A percentile compares a stretch with the other conserved stretches of the same genome.
Evolutionary conservation across 2,797 vertebrate species (phyloP).

Genomic region (Phoxinus dragarum): DNA sequence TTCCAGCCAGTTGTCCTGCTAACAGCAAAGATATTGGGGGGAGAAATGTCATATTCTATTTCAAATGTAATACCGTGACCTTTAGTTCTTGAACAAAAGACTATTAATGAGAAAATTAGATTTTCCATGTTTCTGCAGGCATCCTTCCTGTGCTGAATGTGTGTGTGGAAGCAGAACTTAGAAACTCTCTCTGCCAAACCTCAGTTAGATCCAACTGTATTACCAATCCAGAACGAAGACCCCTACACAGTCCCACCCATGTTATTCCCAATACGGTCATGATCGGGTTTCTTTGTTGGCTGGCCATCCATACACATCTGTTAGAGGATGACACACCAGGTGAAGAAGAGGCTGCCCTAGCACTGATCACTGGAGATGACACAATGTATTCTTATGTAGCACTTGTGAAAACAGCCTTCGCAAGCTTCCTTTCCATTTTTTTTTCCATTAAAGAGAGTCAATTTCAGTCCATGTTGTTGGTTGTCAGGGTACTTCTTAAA

Average conservation of each 20-base stretch:
- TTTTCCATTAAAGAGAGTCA: neutral
- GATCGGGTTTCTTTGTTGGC: conserved; percentile 57
- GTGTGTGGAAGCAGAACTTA: conserved; percentile 23
- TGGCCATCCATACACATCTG: conserved; percentile 56
- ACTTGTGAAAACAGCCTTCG: neutral
- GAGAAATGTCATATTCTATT: neutral
- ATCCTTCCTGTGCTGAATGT: conserved; percentile 21
- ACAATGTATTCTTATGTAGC: neutral
- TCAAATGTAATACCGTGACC: conserved; percentile 31
- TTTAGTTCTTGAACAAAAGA: conserved; percentile 27
- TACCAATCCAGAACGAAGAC: conserved; percentile 35
- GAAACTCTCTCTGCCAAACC: conserved; percentile 21
- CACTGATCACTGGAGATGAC: neutral
- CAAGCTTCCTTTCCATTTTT: neutral
- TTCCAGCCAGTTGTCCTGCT: neutral
- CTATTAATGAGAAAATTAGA: neutral
- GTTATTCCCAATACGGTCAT: conserved; percentile 28
- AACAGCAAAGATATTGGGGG: neutral
- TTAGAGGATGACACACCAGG: conserved; percentile 47
- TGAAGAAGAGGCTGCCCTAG: conserved; percentile 33
- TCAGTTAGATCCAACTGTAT: conserved; percentile 29
- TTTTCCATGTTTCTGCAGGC: conserved; percentile 48
- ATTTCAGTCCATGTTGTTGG: conserved; percentile 1
- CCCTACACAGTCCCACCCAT: conserved; percentile 35
- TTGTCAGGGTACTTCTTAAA: conserved; percentile 34